Evolutionary conservation across 2,888 invertebrate genomes (phyloP), one percentile per base, ranked within the genome.

Genomic region (Tortrix viridana): DNA sequence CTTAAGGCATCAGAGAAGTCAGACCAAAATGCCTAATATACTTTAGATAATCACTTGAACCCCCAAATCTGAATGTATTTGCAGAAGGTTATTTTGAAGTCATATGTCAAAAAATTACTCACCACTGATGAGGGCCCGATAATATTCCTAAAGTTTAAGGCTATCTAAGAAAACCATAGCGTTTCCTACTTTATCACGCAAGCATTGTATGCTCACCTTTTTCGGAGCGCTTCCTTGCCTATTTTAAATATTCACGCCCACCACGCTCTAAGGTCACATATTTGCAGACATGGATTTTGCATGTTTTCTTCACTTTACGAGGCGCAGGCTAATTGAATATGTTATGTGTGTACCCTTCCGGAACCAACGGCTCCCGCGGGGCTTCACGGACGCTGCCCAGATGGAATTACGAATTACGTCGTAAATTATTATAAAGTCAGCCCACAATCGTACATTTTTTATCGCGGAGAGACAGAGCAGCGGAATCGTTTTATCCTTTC

Each of bases 281-380:
- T 60, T 48, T 37, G 23, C 32, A 48, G 44, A 50, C 50, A 18
- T 50, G 38, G 62, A 46, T 46, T 62, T 52, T 26, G 50, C 62
- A 50, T 56, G 62, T 56, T 56, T 61, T 55, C 32, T 50, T 23
- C 46, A 52, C 12, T 62, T 62, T 62, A 62, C 46, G 50, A 48
- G 9, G 37, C 46, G n/a, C 50, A 23, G 18, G 44, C 56, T 62
- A 57, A 62, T 62, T 62, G 62, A 62, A 62, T 62, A 62, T 62
- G 62, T 62, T 56, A 62, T 62, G 62, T 57, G 62, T 41, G 32
- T 41, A 22, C 53, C 53, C 41, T 53, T 53, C 50, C 19, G 19
- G 37, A 19, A 16, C 48, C 60, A 12, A 9, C 5, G 46, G 60
- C 26, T 43, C 55, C 18, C 50, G 14, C n/a, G 54, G 41, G 61